phyloP scores from a whole-genome alignment of 2,888 invertebrate species.

The Tipula vernalis region DNA sequence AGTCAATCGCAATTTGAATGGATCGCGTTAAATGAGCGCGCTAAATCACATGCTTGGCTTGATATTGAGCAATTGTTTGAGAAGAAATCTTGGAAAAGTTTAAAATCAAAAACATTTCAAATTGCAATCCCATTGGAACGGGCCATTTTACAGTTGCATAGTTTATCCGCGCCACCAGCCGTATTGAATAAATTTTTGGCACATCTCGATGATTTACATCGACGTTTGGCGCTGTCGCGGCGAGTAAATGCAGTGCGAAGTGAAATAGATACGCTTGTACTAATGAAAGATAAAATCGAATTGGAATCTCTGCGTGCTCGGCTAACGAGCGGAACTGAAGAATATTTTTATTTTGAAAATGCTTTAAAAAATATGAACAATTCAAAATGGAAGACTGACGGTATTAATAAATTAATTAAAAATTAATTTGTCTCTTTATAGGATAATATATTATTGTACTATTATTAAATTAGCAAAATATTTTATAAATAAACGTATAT shows the following conservation, averaged over 20 bases:
- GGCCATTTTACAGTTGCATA: slow-evolving; percentile 27
- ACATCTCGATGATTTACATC: slow-evolving; percentile 27
- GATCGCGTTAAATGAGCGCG: slow-evolving; percentile 46
- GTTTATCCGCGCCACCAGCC: slow-evolving; percentile 28
- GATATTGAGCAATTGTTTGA: slow-evolving; percentile 26
- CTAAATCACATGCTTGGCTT: slow-evolving; percentile 29
- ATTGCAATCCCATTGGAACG: slow-evolving; percentile 31
- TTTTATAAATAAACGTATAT: neutral
- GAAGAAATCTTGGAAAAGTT: slow-evolving; percentile 27
- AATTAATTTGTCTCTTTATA: neutral
- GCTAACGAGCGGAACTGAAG: slow-evolving; percentile 40
- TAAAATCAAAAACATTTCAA: slow-evolving; percentile 32
- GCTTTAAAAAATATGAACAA: slow-evolving; percentile 40
- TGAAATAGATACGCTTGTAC: slow-evolving; percentile 29
- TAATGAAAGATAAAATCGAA: slow-evolving; percentile 29
- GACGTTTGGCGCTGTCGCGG: slow-evolving; percentile 27
- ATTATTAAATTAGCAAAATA: neutral
- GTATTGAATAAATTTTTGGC: slow-evolving; percentile 30
- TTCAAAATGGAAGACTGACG: slow-evolving; percentile 14
- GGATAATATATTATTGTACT: neutral
- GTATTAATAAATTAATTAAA: slow-evolving; percentile 10
- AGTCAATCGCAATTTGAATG: slow-evolving; percentile 53
- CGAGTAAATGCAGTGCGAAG: slow-evolving; percentile 30
- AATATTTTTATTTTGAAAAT: slow-evolving; percentile 60
- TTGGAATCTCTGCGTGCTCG: slow-evolving; percentile 26